phyloP scores from a whole-genome alignment of 2,113 vertebrate species.

The Tragelaphus imberbis region DNA sequence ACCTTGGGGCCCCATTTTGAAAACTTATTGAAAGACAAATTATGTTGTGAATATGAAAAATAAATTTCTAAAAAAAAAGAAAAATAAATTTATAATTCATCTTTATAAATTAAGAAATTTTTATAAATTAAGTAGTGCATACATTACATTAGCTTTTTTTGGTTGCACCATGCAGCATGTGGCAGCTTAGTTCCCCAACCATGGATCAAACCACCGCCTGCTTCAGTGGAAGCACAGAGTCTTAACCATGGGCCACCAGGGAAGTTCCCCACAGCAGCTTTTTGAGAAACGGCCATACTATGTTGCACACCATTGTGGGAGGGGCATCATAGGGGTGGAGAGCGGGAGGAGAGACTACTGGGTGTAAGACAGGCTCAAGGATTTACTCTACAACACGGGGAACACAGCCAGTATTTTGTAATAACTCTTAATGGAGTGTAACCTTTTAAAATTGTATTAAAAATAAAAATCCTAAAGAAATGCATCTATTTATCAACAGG shows the following conservation, averaged over 20 bases:
- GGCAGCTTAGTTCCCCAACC: not conserved
- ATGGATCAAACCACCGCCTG: rapidly evolving
- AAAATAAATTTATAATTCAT: not conserved
- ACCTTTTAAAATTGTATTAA: not conserved
- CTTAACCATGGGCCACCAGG: not conserved
- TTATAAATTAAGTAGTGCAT: not conserved
- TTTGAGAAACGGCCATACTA: not conserved
- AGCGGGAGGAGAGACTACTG: not conserved
- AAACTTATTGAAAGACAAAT: not conserved
- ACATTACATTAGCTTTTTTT: not conserved
- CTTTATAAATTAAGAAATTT: constrained; percentile 21
- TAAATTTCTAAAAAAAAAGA: not conserved
- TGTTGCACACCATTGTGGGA: not conserved
- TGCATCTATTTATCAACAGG: not conserved
- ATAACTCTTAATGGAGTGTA: not conserved
- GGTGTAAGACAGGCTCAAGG: not conserved
- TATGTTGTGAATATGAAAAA: not conserved
- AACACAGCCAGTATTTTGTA: not conserved
- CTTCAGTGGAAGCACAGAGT: not conserved
- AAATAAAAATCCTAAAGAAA: not conserved
- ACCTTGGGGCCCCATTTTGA: not conserved
- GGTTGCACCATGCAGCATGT: not conserved
- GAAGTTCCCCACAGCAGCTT: not conserved
- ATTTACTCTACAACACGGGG: not conserved
- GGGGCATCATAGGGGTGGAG: not conserved